phyloP scores from a whole-genome alignment of 2,797 vertebrate genomes.

The Odontamblyopus rebecca region DNA sequence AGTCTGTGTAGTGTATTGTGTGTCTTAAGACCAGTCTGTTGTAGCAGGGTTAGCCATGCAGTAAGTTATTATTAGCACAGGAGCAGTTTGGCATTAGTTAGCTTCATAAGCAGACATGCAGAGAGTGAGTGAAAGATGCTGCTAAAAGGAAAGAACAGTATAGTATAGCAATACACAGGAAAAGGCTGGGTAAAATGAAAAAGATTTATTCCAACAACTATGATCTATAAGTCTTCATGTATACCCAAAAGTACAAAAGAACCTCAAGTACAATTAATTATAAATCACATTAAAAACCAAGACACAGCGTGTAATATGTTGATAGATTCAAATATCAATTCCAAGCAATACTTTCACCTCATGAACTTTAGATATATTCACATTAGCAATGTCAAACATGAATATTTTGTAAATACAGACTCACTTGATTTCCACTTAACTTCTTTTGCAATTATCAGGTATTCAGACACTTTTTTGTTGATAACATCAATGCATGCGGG shows the following conservation, averaged over 20 bases:
- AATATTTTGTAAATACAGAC: slow-evolving; percentile 66
- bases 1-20: slow-evolving; percentile 20
- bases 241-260: slow-evolving; percentile 90
- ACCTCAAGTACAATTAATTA: slow-evolving; percentile 82
- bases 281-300: slow-evolving; percentile 87
- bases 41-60: slow-evolving; percentile 61
- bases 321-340: slow-evolving; percentile 75
- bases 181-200: slow-evolving; percentile 78
- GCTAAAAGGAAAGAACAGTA: slow-evolving; percentile 48
- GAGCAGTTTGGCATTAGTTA: slow-evolving; percentile 52
- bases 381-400: slow-evolving; percentile 79
- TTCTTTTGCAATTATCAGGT: slow-evolving; percentile 62
- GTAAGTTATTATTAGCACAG: slow-evolving; percentile 57
- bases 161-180: slow-evolving; percentile 69
- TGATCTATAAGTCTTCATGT: slow-evolving; percentile 79
- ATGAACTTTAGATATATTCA: slow-evolving; percentile 74
- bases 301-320: slow-evolving; percentile 69
- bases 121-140: slow-evolving; percentile 35
- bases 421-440: slow-evolving; percentile 61
- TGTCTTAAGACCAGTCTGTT: slow-evolving; percentile 46
- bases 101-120: slow-evolving; percentile 61
- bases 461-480: slow-evolving; percentile 76
- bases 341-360: slow-evolving; percentile 74
- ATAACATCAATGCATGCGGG: slow-evolving; percentile 94
- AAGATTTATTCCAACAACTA: slow-evolving; percentile 90